Evolutionary conservation across 2,888 invertebrate genomes (phyloP), one percentile per base, ranked within the genome.

Genomic region (Cosmorhoe ocellata): DNA sequence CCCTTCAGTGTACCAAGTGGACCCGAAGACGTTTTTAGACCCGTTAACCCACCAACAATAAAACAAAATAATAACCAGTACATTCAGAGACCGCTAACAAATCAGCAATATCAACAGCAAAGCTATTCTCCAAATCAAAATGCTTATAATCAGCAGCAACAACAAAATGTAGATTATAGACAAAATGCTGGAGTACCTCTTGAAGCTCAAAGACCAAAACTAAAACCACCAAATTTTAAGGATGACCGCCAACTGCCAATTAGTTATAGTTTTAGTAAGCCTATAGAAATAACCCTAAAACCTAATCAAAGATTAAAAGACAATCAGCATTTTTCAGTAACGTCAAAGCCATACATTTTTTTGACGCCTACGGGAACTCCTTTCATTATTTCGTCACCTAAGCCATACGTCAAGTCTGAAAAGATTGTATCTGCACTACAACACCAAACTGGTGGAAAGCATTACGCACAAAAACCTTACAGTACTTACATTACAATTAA

Each of bases 221-320:
- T 88, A 1, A 81, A 81, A 47, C 86, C 86, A 14, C 89, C 90
- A 36, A 88, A 90, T 63, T 90, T 89, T 54, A 82, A 84, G 46
- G 90, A 90, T 51, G 88, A 90, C 49, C 79, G 87, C 24, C 81
- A 84, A 55, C 65, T 89, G 55, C 87, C 90, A n/a, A 72, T 89
- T 31, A 85, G 66, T 43, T 83, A 84, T 55, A 89, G 76, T 63
- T 90, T 90, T 61, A 79, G 66, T 43, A 74, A 69, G 42, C 75
- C 79, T 14, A 63, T 70, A 39, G 71, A 66, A 42, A 71, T 61
- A 31, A 70, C 60, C 9, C 63, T 63, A 27, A 67, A 60, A 37
- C 65, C 63, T 26, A 71, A 64, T 49, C 51, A 56, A 24, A 76
- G 75, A 52, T 69, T 47, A 12, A 69, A 73, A 18, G 59, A 71